Evolutionary conservation across 2,113 vertebrate species (phyloP).

Genomic region (Cryptotis parvus): DNA sequence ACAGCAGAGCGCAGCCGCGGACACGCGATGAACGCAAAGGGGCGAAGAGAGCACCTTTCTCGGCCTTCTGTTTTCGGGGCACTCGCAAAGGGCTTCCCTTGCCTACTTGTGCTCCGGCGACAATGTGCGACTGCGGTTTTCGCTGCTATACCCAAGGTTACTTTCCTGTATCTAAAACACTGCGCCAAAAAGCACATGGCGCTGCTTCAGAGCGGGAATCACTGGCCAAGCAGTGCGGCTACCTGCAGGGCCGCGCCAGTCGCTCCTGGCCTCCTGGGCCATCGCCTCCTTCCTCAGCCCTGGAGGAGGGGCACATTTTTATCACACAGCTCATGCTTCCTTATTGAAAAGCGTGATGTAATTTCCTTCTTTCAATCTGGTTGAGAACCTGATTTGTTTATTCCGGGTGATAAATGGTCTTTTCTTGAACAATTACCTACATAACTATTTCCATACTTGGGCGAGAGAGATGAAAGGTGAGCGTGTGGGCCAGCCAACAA

Average conservation of each 20-base stretch:
- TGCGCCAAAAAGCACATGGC: background rate
- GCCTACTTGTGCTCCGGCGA: background rate
- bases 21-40: fast-evolving
- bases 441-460: conserved; percentile 48
- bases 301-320: conserved; percentile 88
- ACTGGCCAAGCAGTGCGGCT: background rate
- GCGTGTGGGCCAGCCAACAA: background rate
- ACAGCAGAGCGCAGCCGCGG: background rate
- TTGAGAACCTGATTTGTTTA: conserved; percentile 85
- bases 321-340: conserved; percentile 87
- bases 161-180: background rate
- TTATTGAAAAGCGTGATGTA: conserved; percentile 88
- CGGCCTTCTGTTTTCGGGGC: background rate
- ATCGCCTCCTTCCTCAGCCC: conserved; percentile 54
- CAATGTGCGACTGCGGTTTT: background rate
- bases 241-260: background rate
- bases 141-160: conserved; percentile 13
- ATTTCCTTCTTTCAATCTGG: conserved; percentile 85
- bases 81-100: background rate
- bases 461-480: fast-evolving
- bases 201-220: background rate
- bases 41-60: background rate
- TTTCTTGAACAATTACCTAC: conserved; percentile 61
- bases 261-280: conserved; percentile 75
- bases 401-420: conserved; percentile 76